A percentile compares a stretch with the other conserved stretches of the same genome.
phyloP scores from a whole-genome alignment of 1,140 invertebrate species.

The Propsilocerus akamusi region DNA sequence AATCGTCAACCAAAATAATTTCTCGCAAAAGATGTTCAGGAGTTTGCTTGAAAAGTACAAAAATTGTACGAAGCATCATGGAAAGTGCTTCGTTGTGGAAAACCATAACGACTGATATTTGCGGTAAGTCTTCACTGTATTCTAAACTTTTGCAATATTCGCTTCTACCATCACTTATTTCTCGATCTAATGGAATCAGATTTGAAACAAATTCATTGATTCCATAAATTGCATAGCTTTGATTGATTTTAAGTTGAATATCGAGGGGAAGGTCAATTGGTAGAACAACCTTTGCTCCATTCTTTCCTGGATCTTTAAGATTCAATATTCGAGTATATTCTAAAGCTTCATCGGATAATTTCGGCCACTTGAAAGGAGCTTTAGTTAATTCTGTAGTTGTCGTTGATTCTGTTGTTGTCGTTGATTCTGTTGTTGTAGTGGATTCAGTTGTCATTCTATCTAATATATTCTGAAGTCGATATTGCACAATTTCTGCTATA shows the following conservation, averaged over 20 bases:
- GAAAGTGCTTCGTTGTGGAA: slow-evolving; percentile 76
- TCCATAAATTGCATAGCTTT: background rate
- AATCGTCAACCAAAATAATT: slow-evolving; percentile 76
- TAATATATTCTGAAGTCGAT: too few species aligned
- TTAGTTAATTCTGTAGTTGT: too few species aligned
- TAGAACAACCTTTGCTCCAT: background rate
- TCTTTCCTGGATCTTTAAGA: background rate
- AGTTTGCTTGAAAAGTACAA: slow-evolving; percentile 54
- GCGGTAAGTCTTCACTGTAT: slow-evolving; percentile 25
- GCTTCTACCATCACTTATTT: background rate
- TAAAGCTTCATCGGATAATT: background rate
- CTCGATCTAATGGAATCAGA: background rate
- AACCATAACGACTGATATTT: slow-evolving; percentile 52
- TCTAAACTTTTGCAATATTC: slow-evolving; percentile 20
- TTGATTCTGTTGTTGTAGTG: too few species aligned
- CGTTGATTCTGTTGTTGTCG: too few species aligned
- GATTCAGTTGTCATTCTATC: too few species aligned
- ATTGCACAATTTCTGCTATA: too few species aligned
- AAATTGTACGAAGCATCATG: slow-evolving; percentile 43
- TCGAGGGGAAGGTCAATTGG: background rate
- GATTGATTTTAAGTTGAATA: background rate
- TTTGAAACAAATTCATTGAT: background rate
- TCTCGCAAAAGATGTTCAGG: slow-evolving; percentile 48
- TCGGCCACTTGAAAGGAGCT: too few species aligned
- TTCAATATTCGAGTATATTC: background rate